Conservation (phyloP, 2,888 invertebrate genomes). For the Elegia similella region DNA sequence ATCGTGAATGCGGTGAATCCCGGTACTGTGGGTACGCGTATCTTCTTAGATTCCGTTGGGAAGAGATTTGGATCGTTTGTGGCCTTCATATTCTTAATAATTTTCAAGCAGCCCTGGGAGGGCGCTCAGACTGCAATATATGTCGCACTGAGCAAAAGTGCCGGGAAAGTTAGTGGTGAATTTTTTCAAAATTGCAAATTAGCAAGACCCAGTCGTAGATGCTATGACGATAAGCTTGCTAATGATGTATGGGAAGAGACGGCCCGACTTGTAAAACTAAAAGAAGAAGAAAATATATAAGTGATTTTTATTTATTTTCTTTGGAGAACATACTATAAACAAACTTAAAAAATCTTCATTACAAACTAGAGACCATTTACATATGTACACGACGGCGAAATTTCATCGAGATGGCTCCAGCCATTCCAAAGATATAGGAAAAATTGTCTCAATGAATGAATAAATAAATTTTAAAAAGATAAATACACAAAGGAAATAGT, state of each 20-base stretch:
- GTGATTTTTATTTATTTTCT: too few species aligned
- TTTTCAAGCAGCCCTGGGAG: conserved; percentile 88
- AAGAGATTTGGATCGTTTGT: conserved; percentile 78
- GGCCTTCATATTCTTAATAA: conserved; percentile 81
- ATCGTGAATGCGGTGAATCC: conserved; percentile 92
- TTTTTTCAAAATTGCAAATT: conserved; percentile 90
- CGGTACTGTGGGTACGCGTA: conserved; percentile 90
- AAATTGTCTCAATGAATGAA: too few species aligned
- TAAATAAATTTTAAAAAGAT: too few species aligned
- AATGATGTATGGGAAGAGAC: conserved; percentile 91
- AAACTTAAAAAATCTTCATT: too few species aligned
- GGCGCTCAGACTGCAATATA: conserved; percentile 91
- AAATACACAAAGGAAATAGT: too few species aligned
- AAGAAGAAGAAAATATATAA: conserved; percentile 73
- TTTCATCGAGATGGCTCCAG: too few species aligned
- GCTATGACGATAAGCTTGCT: conserved; percentile 84
- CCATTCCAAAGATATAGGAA: too few species aligned
- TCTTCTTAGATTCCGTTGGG: conserved; percentile 78
- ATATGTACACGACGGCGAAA: too few species aligned
- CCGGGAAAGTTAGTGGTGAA: conserved; percentile 85
- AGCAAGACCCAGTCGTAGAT: conserved; percentile 78
- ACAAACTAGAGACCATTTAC: too few species aligned
- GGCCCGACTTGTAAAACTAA: conserved; percentile 84
- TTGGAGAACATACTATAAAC: too few species aligned
- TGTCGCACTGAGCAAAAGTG: conserved; percentile 86